Evolutionary conservation across 2,888 invertebrate species (phyloP), one percentile per base, ranked within the genome.

Genomic region (Chloroclysta siterata): DNA sequence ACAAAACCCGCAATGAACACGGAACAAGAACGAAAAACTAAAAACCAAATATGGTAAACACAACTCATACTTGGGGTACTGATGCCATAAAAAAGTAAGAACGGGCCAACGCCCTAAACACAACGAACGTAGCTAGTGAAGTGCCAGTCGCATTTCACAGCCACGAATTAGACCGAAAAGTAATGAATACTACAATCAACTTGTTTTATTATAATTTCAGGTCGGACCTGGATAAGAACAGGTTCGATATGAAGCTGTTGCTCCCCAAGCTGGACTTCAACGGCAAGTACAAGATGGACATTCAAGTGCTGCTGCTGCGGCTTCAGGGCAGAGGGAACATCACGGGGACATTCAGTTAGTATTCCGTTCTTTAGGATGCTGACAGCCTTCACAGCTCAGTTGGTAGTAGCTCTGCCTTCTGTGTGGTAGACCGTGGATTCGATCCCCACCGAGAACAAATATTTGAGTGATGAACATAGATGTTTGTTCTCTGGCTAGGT

Each of bases 221-320:
- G 76, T 94, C 94, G 3, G 94, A 96, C 73, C 77, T 95, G 47
- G 91, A 93, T 47, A 94, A 94, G 72, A 94, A 95, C 71, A 85
- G 92, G 67, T 95, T 95, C 76, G 94, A 94, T 66, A 95, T 95
- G 82, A 94, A 94, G 75, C 88, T 95, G 44, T 79, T 91, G 44
- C 87, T 96, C 36, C 95, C 95, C 0, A 88, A 86, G 58, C 78
- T 96, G 60, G 93, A 93, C 65, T 95, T 95, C 76, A 88, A 90
- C 60, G 95, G 95, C 22, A 94, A 95, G 74, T 96, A 96, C 84
- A 94, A 95, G 81, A 94, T 96, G 86, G 94, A 95, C 75, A 95
- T 95, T 73, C 94, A 95, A 63, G 92, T 96, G 10, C 79, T 96
- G 44, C 83, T 96, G 46, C 83, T 96, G 29, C 91, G 94, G 71